Conservation (phyloP, 2,797 vertebrate species). For the Limnodromus scolopaceus region DNA sequence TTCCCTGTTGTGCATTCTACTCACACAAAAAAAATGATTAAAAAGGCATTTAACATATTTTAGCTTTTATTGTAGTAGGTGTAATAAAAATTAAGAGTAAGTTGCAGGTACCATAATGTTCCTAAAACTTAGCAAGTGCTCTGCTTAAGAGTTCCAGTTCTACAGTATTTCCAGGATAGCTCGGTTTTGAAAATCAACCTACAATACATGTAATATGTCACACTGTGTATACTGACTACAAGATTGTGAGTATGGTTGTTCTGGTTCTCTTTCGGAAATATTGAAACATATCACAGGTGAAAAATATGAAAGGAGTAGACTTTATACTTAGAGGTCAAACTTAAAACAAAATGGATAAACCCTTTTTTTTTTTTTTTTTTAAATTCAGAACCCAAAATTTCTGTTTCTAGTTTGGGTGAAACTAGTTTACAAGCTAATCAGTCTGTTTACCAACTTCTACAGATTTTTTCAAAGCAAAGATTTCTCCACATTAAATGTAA, state of each 20-base stretch:
- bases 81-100: neutral
- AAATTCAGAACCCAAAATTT: neutral
- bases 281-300: neutral
- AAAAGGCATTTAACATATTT: constrained; percentile 23
- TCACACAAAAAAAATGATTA: neutral
- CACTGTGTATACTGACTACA: neutral
- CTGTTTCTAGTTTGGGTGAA: neutral
- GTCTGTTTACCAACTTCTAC: neutral
- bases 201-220: neutral
- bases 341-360: neutral
- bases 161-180: neutral
- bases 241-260: fast-evolving
- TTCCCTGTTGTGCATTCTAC: constrained; percentile 7
- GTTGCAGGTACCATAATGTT: neutral
- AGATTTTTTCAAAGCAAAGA: neutral
- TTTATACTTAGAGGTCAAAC: neutral
- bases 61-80: neutral
- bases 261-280: neutral
- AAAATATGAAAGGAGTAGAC: neutral
- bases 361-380: neutral
- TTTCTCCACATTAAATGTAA: neutral
- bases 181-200: neutral
- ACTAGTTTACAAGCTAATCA: neutral
- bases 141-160: neutral
- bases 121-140: neutral